Evolutionary conservation across 2,888 invertebrate genomes (phyloP).

Genomic region (Colletes collaris): DNA sequence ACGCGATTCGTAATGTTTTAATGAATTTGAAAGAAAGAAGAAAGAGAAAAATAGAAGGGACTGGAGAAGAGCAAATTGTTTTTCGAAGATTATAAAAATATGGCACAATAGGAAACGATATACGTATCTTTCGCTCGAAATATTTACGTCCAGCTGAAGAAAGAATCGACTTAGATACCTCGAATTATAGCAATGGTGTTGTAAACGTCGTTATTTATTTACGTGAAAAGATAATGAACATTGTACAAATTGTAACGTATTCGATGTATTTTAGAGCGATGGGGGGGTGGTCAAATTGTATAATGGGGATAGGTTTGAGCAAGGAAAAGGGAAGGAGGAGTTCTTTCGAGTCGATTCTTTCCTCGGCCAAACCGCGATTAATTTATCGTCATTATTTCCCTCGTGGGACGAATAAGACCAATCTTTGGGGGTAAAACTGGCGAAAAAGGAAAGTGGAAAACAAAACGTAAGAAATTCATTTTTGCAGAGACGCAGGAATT

Average conservation of each 20-base stretch:
- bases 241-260: too few species aligned
- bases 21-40: slow-evolving; percentile 1
- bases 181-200: too few species aligned
- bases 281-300: too few species aligned
- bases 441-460: slow-evolving; percentile 43
- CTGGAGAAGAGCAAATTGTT: slow-evolving; percentile 33
- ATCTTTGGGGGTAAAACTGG: slow-evolving; percentile 74
- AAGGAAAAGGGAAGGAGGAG: too few species aligned
- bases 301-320: too few species aligned
- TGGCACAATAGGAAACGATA: slow-evolving; percentile 70
- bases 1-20: slow-evolving; percentile 28
- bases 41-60: neutral
- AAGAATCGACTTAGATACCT: neutral
- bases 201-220: too few species aligned
- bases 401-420: slow-evolving; percentile 15
- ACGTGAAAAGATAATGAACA: too few species aligned
- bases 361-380: neutral
- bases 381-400: slow-evolving; percentile 32
- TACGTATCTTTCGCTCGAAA: slow-evolving; percentile 31
- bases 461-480: neutral
- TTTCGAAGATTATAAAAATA: slow-evolving; percentile 51
- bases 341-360: neutral
- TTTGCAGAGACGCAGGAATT: slow-evolving; percentile 9
- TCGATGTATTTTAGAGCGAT: too few species aligned
- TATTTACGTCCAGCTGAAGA: neutral